Evolutionary conservation across 2,888 invertebrate species (phyloP), one percentile per base, ranked within the genome.

Genomic region (Eupithecia exiguata): DNA sequence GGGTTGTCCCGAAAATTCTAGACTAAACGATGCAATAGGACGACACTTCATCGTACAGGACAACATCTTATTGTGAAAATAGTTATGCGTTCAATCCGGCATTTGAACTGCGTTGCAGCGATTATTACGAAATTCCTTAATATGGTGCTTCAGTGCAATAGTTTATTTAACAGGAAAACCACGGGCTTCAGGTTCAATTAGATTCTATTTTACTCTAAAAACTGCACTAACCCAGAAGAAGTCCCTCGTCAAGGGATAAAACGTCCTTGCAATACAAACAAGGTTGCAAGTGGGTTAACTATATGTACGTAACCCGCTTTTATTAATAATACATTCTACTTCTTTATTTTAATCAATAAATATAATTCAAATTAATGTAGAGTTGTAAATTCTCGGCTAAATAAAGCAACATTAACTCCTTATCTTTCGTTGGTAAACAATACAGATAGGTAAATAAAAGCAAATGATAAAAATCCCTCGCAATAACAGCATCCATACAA

Each of bases 1-100:
- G 91, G 92, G 91, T 46, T 89, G 88, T 16, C 78, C 16, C 40
- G 9, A n/a, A 38, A 35, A 38, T n/a, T 18, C 18, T 35, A 62
- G 21, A 53, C n/a, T 0, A n/a, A n/a, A n/a, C n/a, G n/a, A n/a
- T n/a, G n/a, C n/a, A n/a, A n/a, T 49, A 53, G n/a, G 21, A 21
- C 9, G 4, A 21, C 21, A 53, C 21, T 0, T 10, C 53, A 21
- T 4, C 0, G 10, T 21, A 18, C 46, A n/a, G 46, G n/a, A n/a
- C 9, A 46, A n/a, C 1, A 49, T 9, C 9, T 53, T 21, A 53
- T 30, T 53, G 21, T 53, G 10, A 3, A 4, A 49, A 9, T 6
- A 46, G 18, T 3, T 18, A 43, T 43, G 43, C 16, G 5, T 49
- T 18, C 18, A n/a, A 18, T 4, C 7, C n/a, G 49, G 10, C 18